Evolutionary conservation across 2,888 invertebrate genomes (phyloP).

Genomic region (Panopea generosa): DNA sequence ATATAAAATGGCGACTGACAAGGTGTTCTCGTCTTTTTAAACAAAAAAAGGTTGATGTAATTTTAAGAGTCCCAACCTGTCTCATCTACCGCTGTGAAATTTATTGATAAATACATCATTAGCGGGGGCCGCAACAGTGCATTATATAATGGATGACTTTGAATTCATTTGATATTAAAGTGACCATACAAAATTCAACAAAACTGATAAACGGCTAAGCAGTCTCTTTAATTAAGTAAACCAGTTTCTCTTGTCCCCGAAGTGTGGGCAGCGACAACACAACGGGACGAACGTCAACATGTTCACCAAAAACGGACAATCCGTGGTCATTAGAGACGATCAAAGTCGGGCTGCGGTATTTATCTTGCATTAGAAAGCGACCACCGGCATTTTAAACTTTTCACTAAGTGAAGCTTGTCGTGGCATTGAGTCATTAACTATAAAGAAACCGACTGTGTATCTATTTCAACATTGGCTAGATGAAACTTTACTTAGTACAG

Average conservation of each 20-base stretch:
- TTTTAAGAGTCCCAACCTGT: not conserved
- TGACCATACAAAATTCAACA: constrained; percentile 17
- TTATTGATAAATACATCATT: constrained; percentile 34
- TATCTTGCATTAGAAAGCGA: too few relatives aligned
- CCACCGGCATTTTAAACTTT: too few relatives aligned
- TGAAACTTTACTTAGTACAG: too few relatives aligned
- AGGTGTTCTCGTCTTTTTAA: too few relatives aligned
- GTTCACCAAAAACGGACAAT: constrained; percentile 37
- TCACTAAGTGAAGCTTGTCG: too few relatives aligned
- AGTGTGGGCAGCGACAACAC: not conserved
- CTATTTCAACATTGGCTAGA: too few relatives aligned
- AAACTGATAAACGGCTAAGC: constrained; percentile 13
- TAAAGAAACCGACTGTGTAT: too few relatives aligned
- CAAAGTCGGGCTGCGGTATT: too few relatives aligned
- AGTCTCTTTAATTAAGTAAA: constrained; percentile 4
- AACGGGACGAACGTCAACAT: constrained; percentile 39
- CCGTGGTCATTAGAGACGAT: not conserved
- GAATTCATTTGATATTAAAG: not conserved
- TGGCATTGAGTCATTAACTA: too few relatives aligned
- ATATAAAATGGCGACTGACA: too few relatives aligned
- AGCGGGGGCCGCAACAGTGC: not conserved
- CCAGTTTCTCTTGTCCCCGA: too few relatives aligned
- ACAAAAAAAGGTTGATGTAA: constrained; percentile 15
- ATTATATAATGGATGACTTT: constrained; percentile 10
- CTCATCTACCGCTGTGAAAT: constrained; percentile 25